phyloP scores from a whole-genome alignment of 1,140 invertebrate genomes.

The Holcopasites calliopsidis region DNA sequence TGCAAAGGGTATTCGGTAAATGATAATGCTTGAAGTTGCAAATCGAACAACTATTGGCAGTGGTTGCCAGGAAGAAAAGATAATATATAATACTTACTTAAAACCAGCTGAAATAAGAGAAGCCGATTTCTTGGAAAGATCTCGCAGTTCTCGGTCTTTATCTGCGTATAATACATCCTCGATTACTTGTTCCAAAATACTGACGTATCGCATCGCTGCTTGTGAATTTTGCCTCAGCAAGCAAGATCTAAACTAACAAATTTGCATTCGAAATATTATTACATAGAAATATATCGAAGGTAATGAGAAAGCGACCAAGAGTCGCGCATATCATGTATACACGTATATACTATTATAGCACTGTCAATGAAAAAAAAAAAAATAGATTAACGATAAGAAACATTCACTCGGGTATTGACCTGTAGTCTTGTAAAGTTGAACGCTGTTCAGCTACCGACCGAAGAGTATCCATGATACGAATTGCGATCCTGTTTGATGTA shows the following conservation, averaged over 20 bases:
- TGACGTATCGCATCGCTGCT: conserved; percentile 74
- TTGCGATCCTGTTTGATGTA: conserved; percentile 63
- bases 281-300: no score
- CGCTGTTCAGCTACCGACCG: conserved; percentile 69
- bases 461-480: conserved; percentile 68
- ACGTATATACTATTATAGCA: no score
- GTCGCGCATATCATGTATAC: no score
- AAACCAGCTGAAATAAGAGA: conserved; percentile 77
- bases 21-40: neutral
- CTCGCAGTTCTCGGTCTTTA: conserved; percentile 77
- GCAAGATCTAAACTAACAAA: conserved; percentile 58
- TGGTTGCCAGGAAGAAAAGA: no score
- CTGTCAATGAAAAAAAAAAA: neutral
- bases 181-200: conserved; percentile 80
- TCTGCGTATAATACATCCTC: conserved; percentile 79
- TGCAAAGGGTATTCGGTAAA: conserved; percentile 27
- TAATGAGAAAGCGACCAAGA: no score
- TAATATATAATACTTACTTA: conserved; percentile 67
- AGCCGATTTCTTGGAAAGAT: conserved; percentile 78
- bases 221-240: conserved; percentile 69
- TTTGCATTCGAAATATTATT: neutral
- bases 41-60: no score
- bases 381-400: neutral
- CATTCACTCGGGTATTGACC: conserved; percentile 32
- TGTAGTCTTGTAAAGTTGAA: conserved; percentile 68